These are phyloP conservation scores for Phrynocephalus versicolor DNA, from an alignment of 2,113 vertebrate species.

Conservation along the genomic window DNA sequence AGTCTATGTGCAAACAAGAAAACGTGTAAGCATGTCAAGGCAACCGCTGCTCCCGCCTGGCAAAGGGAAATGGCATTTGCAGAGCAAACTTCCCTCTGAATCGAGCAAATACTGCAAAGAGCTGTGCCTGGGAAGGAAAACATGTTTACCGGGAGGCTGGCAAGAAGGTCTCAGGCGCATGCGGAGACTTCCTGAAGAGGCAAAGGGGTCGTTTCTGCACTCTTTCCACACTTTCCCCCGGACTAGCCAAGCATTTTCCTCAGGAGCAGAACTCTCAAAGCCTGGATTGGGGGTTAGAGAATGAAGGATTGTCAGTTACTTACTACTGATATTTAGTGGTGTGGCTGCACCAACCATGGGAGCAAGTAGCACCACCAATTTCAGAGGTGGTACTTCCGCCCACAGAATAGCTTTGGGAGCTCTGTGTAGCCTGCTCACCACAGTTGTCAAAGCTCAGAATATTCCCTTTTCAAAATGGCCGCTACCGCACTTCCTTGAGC, in stretches of 20 bases:
- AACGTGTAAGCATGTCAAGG: conserved; percentile 56
- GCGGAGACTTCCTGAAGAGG: neutral
- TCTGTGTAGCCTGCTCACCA: no score
- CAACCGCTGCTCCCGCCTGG: conserved; percentile 75
- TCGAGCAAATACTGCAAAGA: conserved; percentile 76
- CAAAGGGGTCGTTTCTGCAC: neutral
- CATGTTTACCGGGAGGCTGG: conserved; percentile 60
- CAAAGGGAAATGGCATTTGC: conserved; percentile 70
- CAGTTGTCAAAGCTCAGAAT: no score
- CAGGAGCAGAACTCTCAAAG: neutral
- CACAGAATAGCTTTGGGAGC: no score
- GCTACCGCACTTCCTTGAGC: no score
- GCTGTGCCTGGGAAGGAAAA: conserved; percentile 63
- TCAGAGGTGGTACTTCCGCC: no score
- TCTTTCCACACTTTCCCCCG: neutral
- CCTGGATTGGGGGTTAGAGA: neutral
- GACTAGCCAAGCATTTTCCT: neutral
- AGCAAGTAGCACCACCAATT: no score
- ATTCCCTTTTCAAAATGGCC: no score
- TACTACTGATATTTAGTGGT: neutral
- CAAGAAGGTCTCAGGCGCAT: conserved; percentile 10
- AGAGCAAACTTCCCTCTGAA: conserved; percentile 79
- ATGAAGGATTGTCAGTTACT: neutral
- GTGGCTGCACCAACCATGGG: neutral
- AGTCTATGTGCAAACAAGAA: conserved; percentile 75